Evolutionary conservation across 1,140 invertebrate genomes (phyloP).

Genomic region (Leucophenga varia): DNA sequence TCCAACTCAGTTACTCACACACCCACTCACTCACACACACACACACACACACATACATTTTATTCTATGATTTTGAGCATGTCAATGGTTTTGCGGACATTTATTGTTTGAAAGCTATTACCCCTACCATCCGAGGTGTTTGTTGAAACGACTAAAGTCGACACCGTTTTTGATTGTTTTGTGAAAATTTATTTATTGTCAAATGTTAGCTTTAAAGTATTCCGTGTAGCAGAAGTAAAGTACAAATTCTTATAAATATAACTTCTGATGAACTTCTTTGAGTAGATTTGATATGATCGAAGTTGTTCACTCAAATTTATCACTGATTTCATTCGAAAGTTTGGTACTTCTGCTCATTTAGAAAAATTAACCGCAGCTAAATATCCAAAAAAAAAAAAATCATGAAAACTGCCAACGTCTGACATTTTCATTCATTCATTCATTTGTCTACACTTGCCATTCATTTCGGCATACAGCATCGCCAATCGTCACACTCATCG

Average conservation of each 20-base stretch:
- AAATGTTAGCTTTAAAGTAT: no score
- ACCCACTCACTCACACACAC: conserved; percentile 16
- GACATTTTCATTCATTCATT: conserved; percentile 33
- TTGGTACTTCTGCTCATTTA: conserved; percentile 27
- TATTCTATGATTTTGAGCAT: conserved; percentile 30
- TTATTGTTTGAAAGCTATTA: conserved; percentile 58
- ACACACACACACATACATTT: conserved; percentile 23
- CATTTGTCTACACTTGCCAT: conserved; percentile 47
- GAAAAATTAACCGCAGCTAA: background rate
- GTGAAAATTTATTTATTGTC: no score
- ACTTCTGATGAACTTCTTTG: no score
- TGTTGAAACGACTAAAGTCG: conserved; percentile 28
- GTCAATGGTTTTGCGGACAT: conserved; percentile 57
- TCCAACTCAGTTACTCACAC: no score
- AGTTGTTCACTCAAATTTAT: no score
- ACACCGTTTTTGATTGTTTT: conserved; percentile 54
- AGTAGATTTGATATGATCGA: no score
- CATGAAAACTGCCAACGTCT: no score
- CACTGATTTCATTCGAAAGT: no score
- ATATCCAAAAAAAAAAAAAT: conserved; percentile 12
- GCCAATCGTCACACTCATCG: no score
- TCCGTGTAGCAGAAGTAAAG: no score
- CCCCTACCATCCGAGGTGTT: conserved; percentile 32
- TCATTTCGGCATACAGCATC: no score
- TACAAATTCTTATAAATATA: no score